Evolutionary conservation across 1,140 invertebrate species (phyloP).

Genomic region (Macrobrachium nipponense): DNA sequence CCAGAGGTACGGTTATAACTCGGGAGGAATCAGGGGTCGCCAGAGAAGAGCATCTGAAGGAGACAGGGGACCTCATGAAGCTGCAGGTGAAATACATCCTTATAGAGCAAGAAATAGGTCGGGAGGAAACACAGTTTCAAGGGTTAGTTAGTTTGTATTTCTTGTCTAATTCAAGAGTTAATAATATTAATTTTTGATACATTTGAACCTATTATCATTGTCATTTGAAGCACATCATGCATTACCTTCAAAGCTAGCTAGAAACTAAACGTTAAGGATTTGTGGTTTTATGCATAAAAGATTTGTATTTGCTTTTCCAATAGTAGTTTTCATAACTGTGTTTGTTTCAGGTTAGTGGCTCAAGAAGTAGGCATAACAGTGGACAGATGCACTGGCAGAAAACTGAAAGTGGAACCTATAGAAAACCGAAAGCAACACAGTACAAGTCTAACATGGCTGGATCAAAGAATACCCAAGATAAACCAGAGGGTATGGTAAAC

Average conservation of each 20-base stretch:
- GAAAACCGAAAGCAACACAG: conserved; percentile 33
- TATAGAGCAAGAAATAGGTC: conserved; percentile 55
- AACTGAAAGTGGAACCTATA: conserved; percentile 37
- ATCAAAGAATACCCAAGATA: too few relatives aligned
- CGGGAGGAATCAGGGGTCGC: conserved; percentile 15
- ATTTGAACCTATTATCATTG: too few relatives aligned
- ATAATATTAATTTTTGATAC: too few relatives aligned
- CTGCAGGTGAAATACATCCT: conserved; percentile 3
- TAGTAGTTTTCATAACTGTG: not conserved
- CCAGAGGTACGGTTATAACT: conserved; percentile 11
- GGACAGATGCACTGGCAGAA: conserved; percentile 48
- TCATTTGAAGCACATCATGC: too few relatives aligned
- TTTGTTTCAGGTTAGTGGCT: conserved; percentile 37
- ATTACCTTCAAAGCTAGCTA: not conserved
- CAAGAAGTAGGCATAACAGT: conserved; percentile 48
- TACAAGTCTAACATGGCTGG: conserved; percentile 23
- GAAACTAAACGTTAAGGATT: not conserved
- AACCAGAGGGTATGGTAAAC: not conserved
- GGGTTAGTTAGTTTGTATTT: conserved; percentile 15
- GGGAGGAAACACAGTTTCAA: conserved; percentile 30
- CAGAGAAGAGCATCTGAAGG: conserved; percentile 61
- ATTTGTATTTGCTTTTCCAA: too few relatives aligned
- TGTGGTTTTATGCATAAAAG: too few relatives aligned
- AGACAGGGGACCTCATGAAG: conserved; percentile 30
- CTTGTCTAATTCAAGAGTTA: too few relatives aligned